Evolutionary conservation across 2,888 invertebrate genomes (phyloP), one percentile per base, ranked within the genome.

Genomic region (Xanthorhoe designata): DNA sequence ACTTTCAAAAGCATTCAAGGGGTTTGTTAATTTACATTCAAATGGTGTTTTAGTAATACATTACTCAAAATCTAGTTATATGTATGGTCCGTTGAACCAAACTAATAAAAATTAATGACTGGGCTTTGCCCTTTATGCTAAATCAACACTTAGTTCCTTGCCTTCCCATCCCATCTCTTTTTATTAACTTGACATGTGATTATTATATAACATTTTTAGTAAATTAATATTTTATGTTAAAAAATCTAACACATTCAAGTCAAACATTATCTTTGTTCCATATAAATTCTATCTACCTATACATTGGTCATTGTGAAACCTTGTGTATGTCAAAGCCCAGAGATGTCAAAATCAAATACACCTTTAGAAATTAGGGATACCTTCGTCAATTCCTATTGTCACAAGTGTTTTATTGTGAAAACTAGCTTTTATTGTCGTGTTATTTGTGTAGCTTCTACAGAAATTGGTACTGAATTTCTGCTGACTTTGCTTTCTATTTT

Each of bases 321-420:
- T 53, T 10, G 38, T 42, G 4, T 53, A 29, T 47, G 17, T 9
- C n/a, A 45, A 17, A 60, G 17, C 13, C 29, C 9, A 15, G 42
- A 56, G 18, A 56, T 63, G 57, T 52, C 56, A 54, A 59, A 64
- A 59, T 64, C 58, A 59, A n/a, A 54, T 54, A 60, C 17, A 57
- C 18, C 56, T 49, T 53, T 61, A 57, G 49, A 66, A 66, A 59
- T 62, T 51, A 42, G 45, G 32, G 29, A 60, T 45, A 67, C 67
- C 67, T 67, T 67, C 67, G 60, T 67, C 67, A 64, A 63, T 32
- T 32, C 5, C 56, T 29, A 52, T 29, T 50, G 49, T 15, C 29
- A 38, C 38, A 9, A 24, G 50, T 55, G 47, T 60, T 32, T 32
- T 32, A 53, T 38, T 53, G 32, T 61, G 45, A 38, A 50, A 53